Conservation (phyloP, 2,113 vertebrate genomes). For the Prunella himalayana region DNA sequence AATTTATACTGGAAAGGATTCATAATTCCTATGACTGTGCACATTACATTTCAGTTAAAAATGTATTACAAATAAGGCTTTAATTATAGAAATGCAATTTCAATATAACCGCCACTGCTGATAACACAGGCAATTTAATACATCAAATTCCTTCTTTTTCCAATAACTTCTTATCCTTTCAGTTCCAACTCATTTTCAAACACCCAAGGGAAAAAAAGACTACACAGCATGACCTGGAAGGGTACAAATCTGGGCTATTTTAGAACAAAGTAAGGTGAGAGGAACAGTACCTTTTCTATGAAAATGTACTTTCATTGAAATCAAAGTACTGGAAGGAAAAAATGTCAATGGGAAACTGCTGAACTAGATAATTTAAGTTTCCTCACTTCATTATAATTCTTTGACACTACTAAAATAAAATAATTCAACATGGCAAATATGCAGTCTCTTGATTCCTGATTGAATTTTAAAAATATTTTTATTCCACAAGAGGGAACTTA, state of each 20-base stretch:
- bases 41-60: background rate
- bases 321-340: slow-evolving; percentile 12
- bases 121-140: slow-evolving; percentile 18
- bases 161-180: slow-evolving; percentile 4
- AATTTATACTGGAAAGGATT: background rate
- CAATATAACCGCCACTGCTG: background rate
- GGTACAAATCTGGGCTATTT: slow-evolving; percentile 4
- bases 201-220: background rate
- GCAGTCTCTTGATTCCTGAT: background rate
- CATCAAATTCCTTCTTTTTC: background rate
- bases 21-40: background rate
- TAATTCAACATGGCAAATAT: background rate
- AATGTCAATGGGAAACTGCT: background rate
- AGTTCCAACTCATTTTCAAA: slow-evolving; percentile 36
- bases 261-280: slow-evolving; percentile 32
- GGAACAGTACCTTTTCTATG: background rate
- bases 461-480: background rate
- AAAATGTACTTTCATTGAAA: slow-evolving; percentile 36
- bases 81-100: slow-evolving; percentile 13
- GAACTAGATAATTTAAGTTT: slow-evolving; percentile 22
- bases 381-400: background rate
- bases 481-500: background rate
- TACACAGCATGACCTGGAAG: background rate
- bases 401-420: background rate
- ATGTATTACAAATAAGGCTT: background rate